Conservation (phyloP, 2,797 vertebrate species). For the Apodemus agrarius region DNA sequence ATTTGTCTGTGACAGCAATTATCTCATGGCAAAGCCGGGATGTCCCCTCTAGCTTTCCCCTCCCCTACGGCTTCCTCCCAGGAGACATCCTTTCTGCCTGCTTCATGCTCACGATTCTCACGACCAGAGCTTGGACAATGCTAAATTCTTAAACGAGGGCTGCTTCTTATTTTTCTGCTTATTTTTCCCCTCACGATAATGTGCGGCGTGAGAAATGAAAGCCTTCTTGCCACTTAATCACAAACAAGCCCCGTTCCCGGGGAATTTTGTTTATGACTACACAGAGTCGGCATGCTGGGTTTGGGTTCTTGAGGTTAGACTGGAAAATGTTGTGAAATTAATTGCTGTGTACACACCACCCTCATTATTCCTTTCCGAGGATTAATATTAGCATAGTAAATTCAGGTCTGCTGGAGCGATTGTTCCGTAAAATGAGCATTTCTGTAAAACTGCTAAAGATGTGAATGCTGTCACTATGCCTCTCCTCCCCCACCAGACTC, state of each 20-base stretch:
- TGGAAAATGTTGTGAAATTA: slow-evolving; percentile 72
- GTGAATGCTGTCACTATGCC: not conserved
- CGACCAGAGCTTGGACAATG: slow-evolving; percentile 35
- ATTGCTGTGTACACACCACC: slow-evolving; percentile 76
- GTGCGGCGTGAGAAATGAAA: slow-evolving; percentile 60
- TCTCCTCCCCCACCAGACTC: slow-evolving; percentile 35
- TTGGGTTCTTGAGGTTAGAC: slow-evolving; percentile 79
- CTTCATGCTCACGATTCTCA: slow-evolving; percentile 54
- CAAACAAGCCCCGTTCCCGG: slow-evolving; percentile 82
- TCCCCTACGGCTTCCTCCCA: not conserved
- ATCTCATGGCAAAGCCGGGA: not conserved
- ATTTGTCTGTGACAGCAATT: not conserved
- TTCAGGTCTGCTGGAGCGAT: slow-evolving; percentile 47
- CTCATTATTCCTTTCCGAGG: slow-evolving; percentile 57
- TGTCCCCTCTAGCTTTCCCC: not conserved
- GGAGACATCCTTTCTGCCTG: slow-evolving; percentile 16
- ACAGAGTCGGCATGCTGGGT: slow-evolving; percentile 63
- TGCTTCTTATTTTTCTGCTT: slow-evolving; percentile 50
- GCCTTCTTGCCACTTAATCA: slow-evolving; percentile 81
- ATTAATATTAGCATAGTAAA: slow-evolving; percentile 71
- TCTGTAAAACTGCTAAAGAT: slow-evolving; percentile 60
- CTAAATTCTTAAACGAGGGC: slow-evolving; percentile 77
- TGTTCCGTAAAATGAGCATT: slow-evolving; percentile 58
- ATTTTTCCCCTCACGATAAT: slow-evolving; percentile 57
- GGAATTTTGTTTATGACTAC: slow-evolving; percentile 80